Conservation (phyloP, 2,888 invertebrate genomes). For the Phortica okadai region DNA sequence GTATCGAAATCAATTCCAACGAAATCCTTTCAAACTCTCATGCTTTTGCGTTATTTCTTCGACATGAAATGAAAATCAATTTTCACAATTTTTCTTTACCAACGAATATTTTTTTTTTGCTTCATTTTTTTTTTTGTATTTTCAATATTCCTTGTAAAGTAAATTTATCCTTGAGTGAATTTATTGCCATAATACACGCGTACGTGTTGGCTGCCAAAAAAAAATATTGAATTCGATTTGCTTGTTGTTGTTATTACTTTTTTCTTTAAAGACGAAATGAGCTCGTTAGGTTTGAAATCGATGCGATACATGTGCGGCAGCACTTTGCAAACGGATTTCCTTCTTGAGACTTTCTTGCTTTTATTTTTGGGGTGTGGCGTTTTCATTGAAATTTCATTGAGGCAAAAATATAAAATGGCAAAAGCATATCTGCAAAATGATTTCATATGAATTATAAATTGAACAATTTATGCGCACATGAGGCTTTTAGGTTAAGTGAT, state of each 20-base stretch:
- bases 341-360: not conserved
- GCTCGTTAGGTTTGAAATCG: slow-evolving; percentile 20
- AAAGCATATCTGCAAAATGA: slow-evolving; percentile 47
- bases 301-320: not conserved
- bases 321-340: not conserved
- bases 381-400: not conserved
- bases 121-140: slow-evolving; percentile 5
- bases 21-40: slow-evolving; percentile 26
- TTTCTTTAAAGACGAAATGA: slow-evolving; percentile 1
- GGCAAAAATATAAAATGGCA: not conserved
- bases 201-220: slow-evolving; percentile 54
- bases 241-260: not conserved
- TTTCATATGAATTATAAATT: slow-evolving; percentile 69
- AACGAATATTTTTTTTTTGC: not conserved
- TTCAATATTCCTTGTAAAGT: slow-evolving; percentile 7
- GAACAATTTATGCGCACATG: slow-evolving; percentile 60
- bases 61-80: slow-evolving; percentile 31
- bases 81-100: slow-evolving; percentile 16
- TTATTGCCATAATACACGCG: slow-evolving; percentile 71
- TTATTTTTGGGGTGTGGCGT: not conserved
- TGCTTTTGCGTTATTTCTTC: slow-evolving; percentile 13
- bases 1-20: slow-evolving; percentile 65
- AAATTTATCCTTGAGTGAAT: slow-evolving; percentile 66
- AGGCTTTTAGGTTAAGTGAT: slow-evolving; percentile 67
- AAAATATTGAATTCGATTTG: slow-evolving; percentile 24